Conservation (phyloP, 1,140 invertebrate species). For the Dinoponera quadriceps region DNA sequence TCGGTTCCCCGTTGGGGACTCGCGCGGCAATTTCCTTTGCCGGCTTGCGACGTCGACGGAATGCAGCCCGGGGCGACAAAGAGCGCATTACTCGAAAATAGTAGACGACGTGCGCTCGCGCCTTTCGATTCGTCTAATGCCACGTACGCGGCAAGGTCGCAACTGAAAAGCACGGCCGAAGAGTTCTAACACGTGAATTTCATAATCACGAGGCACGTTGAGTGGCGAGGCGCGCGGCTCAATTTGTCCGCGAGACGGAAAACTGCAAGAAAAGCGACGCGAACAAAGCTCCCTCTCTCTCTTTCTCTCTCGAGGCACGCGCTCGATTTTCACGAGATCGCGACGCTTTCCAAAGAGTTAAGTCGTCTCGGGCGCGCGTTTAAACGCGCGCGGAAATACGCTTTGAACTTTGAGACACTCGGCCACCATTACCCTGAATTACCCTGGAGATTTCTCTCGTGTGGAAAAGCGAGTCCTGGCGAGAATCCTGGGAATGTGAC, state of each 20-base stretch:
- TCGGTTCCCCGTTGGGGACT: no score
- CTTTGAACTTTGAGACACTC: background rate
- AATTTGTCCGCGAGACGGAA: background rate
- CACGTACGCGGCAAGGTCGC: background rate
- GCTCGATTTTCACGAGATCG: no score
- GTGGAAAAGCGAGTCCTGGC: background rate
- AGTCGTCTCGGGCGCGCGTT: background rate
- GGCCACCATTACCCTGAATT: background rate
- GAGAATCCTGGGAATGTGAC: background rate
- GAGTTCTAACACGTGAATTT: background rate
- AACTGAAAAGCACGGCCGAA: background rate
- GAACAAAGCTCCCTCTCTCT: background rate
- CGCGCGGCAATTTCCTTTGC: no score
- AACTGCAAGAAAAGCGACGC: background rate
- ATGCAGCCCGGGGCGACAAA: background rate
- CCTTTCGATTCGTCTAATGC: background rate
- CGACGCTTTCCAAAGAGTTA: no score
- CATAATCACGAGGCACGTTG: background rate
- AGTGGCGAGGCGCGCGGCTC: background rate
- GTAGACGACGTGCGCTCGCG: background rate
- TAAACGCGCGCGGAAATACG: background rate
- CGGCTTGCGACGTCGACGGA: background rate
- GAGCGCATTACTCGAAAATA: constrained; percentile 2
- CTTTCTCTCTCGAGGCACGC: no score
- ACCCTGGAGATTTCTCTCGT: background rate